Base-by-base conservation (phyloP, 2,797 vertebrate genomes). In the Lateolabrax maculatus region DNA sequence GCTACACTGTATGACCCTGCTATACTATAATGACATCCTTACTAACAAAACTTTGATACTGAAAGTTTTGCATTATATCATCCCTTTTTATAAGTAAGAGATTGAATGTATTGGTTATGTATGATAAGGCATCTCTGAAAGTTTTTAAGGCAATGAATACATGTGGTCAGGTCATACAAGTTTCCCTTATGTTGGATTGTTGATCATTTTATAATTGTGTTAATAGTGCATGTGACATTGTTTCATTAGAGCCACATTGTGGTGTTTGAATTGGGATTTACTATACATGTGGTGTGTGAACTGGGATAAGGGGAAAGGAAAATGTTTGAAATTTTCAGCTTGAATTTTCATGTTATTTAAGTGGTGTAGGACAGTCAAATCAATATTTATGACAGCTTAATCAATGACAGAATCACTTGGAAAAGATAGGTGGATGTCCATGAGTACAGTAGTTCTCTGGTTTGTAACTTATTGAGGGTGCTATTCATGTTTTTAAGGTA, bases 21-120 rank as follows among this genome's bases (percentile, higher is more conserved):
- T 62, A 25, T 78, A 73, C 75, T 61, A 9, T 77, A 62, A 87
- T 75, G 65, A 83, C 70, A 46, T 79, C 73, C 62, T 79, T 71
- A 80, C 79, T 80, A 60, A 86, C 70, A 64, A 72, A 61, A 68
- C 64, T 63, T 85, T 83, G 71, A 85, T 78, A 80, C 72, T n/a
- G 39, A 80, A 46, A 55, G 44, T 61, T 51, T 77, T 9, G 23
- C 62, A n/a, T 71, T 55, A 19, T 60, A 2, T 64, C 36, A 58
- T 5, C 66, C 52, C 55, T 75, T 84, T 49, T 79, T 74, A 52
- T 86, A 69, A 80, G 67, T 81, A 77, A 88, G 74, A 75, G 63
- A 83, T 65, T 78, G 83, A 93, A 91, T 91, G 90, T 90, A 86
- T 75, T 52, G 57, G 52, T 77, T 7, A 56, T 81, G 81, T 89